phyloP scores from a whole-genome alignment of 2,113 vertebrate genomes.

The Brachyhypopomus occidentalis region DNA sequence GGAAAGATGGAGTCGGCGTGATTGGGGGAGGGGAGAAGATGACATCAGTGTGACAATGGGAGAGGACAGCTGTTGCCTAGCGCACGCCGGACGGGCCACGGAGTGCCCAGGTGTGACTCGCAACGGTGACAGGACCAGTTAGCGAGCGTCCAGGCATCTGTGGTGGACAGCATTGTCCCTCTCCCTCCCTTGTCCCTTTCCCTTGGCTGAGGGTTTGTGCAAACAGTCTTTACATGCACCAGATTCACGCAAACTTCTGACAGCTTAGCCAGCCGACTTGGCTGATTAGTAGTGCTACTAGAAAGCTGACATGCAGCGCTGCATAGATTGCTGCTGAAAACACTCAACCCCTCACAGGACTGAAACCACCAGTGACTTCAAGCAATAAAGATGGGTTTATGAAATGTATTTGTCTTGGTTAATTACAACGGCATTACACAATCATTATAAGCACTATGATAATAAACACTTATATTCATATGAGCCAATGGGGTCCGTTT shows the following conservation, averaged over 20 bases:
- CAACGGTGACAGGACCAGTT: constrained; percentile 10
- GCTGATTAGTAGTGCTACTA: background rate
- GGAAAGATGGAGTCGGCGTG: constrained; percentile 5
- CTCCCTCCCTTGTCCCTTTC: background rate
- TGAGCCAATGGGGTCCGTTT: background rate
- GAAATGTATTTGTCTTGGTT: background rate
- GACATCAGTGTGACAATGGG: constrained; percentile 48
- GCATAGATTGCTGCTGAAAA: too few relatives aligned
- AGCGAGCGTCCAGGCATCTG: background rate
- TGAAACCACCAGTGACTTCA: background rate
- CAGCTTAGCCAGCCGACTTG: constrained; percentile 11
- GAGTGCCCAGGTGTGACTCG: constrained; percentile 37
- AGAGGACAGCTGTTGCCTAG: constrained; percentile 47
- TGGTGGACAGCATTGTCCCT: too few relatives aligned
- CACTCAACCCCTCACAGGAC: too few relatives aligned
- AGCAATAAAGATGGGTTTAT: background rate
- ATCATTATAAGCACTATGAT: background rate
- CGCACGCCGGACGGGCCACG: background rate
- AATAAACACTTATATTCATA: background rate
- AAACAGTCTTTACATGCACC: background rate
- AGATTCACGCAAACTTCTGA: constrained; percentile 13
- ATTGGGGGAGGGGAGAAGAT: constrained; percentile 20
- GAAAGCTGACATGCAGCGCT: background rate
- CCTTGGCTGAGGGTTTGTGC: background rate
- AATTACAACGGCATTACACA: background rate